A percentile compares a stretch with the other conserved stretches of the same genome.
Evolutionary conservation across 2,797 vertebrate species (phyloP).

Genomic region (Hoplostethus atlanticus): DNA sequence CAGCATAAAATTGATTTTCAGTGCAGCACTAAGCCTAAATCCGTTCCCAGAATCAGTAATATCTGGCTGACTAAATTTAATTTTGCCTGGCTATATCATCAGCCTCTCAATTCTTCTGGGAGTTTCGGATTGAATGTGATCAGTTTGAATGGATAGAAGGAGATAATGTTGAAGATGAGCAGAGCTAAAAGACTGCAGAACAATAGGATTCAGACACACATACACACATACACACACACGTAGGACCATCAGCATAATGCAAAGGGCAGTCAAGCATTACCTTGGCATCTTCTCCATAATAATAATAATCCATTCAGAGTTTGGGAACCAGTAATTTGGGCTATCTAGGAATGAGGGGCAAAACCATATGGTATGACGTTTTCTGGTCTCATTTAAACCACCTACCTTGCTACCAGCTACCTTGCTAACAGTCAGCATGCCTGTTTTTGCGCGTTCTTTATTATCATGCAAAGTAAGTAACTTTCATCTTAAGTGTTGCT

Average conservation of each 20-base stretch:
- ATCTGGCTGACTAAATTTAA: not conserved
- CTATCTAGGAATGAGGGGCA: too few species aligned
- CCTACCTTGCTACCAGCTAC: too few species aligned
- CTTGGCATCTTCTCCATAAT: not conserved
- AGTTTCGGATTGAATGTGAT: not conserved
- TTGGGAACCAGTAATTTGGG: not conserved
- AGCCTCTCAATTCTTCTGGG: not conserved
- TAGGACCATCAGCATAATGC: not conserved
- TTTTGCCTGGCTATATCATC: conserved; percentile 4
- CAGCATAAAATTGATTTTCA: conserved; percentile 9
- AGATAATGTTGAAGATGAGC: not conserved
- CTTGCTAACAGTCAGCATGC: too few species aligned
- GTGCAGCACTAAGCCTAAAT: conserved; percentile 8
- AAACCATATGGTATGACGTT: too few species aligned
- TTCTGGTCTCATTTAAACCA: too few species aligned
- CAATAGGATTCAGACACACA: not conserved
- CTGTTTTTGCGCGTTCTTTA: too few species aligned
- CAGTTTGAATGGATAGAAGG: not conserved
- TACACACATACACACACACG: not conserved
- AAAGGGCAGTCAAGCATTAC: not conserved
- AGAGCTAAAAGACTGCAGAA: not conserved
- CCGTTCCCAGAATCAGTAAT: not conserved
- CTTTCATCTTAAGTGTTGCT: too few species aligned
- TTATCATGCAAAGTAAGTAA: too few species aligned
- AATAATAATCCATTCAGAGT: too few species aligned